A percentile compares a stretch with the other conserved stretches of the same genome.
Evolutionary conservation across 2,113 vertebrate genomes (phyloP).

Genomic region (Neolamprologus sp.): DNA sequence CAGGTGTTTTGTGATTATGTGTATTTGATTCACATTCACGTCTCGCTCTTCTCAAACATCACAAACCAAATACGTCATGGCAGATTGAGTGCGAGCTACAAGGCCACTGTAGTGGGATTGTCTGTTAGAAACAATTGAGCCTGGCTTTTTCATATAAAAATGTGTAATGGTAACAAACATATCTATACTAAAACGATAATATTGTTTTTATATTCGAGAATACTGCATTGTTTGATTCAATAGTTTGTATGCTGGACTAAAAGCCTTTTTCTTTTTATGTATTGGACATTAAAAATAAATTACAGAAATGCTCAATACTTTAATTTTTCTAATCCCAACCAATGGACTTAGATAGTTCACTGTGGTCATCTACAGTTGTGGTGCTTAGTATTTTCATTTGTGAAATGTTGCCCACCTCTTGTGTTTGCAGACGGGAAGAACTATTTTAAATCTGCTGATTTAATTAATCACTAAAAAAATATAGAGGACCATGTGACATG

Average conservation of each 20-base stretch:
- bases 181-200: neutral
- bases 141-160: neutral
- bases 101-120: neutral
- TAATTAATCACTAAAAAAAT: neutral
- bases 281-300: neutral
- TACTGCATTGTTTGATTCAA: neutral
- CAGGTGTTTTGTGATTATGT: conserved; percentile 21
- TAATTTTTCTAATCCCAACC: neutral
- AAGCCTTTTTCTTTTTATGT: neutral
- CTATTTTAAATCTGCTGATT: neutral
- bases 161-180: neutral
- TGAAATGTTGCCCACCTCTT: neutral
- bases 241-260: neutral
- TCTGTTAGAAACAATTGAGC: neutral
- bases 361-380: neutral
- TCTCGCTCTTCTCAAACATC: neutral
- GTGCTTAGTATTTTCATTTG: neutral
- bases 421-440: neutral
- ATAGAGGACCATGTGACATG: too few species aligned
- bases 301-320: neutral
- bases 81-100: neutral
- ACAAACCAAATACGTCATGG: neutral
- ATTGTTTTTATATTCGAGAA: neutral
- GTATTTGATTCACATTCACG: conserved; percentile 11
- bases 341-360: neutral